Evolutionary conservation across 2,113 vertebrate species (phyloP), one percentile per base, ranked within the genome.

Genomic region (Suncus etruscus): DNA sequence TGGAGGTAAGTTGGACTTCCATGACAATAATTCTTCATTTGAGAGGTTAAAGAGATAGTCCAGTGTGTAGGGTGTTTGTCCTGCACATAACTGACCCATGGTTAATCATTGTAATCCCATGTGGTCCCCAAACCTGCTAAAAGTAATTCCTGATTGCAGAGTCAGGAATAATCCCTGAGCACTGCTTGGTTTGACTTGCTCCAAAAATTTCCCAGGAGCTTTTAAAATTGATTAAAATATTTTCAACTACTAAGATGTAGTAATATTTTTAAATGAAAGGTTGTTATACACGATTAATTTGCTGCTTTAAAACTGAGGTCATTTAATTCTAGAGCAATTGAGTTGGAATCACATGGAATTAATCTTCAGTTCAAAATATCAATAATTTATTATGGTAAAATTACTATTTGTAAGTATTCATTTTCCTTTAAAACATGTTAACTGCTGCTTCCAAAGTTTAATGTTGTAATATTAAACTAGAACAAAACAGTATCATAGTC

Each of bases 251-350:
- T 39, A 39, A 39, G 39, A 39, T 39, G 39, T 39, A 5, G 39
- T 39, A 39, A 39, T 39, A 39, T 39, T 39, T 39, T 54, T 54
- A 54, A 10, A 24, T 75, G 27, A 11, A 86, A 91, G 51, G 66
- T 0, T 32, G 3, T 8, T 77, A 39, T 39, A 39, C 39, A 39
- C 5, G 39, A 39, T 39, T 39, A 39, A 39, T 61, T 4, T 25
- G 15, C 3, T 75, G 83, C 47, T 81, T 20, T 50, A 91, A 91
- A 68, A 47, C 16, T 89, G 10, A 92, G 89, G 79, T 73, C 11
- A 72, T 48, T 94, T 61, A 63, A 11, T 79, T 5, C 20, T 61
- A 74, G 1, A 39, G 4, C 22, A 69, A 1, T 6, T n/a, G 0
- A 87, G 3, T 11, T 45, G 70, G 32, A 94, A 72, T 20, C 6